Evolutionary conservation across 2,888 invertebrate species (phyloP).

Genomic region (Brachynemurus nebulosus): DNA sequence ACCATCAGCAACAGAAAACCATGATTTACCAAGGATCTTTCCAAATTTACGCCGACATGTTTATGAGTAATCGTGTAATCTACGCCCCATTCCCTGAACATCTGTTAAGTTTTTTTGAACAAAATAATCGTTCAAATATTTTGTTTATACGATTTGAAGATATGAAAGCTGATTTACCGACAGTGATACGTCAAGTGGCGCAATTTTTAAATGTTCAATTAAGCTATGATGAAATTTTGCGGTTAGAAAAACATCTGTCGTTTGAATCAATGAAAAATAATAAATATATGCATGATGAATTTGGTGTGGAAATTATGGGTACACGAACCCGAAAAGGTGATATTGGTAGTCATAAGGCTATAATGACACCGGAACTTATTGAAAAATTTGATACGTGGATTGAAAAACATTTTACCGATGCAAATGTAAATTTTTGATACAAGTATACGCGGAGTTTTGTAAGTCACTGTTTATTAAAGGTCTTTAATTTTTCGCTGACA

Average conservation of each 20-base stretch:
- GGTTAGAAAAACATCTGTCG: slow-evolving; percentile 33
- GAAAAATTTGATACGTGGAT: too few relatives aligned
- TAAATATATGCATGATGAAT: slow-evolving; percentile 31
- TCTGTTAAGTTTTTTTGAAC: slow-evolving; percentile 21
- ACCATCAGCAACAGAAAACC: slow-evolving; percentile 1
- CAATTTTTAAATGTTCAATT: slow-evolving; percentile 29
- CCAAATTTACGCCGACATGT: slow-evolving; percentile 16
- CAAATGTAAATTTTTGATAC: too few relatives aligned
- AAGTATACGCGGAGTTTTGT: too few relatives aligned
- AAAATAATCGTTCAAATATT: slow-evolving; percentile 18
- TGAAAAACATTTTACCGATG: too few relatives aligned
- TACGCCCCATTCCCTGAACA: slow-evolving; percentile 25
- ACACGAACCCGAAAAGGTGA: slow-evolving; percentile 27
- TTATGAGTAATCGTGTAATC: slow-evolving; percentile 23
- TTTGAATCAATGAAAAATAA: slow-evolving; percentile 38
- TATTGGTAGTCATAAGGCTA: slow-evolving; percentile 29
- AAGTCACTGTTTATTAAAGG: too few relatives aligned
- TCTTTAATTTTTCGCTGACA: too few relatives aligned
- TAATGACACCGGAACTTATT: slow-evolving; percentile 27
- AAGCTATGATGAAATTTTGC: slow-evolving; percentile 25
- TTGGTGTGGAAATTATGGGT: slow-evolving; percentile 20
- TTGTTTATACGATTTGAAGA: slow-evolving; percentile 25
- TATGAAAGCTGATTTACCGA: slow-evolving; percentile 30
- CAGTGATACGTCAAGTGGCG: slow-evolving; percentile 30
- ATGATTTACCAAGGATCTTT: slow-evolving; percentile 17